Evolutionary conservation across 2,797 vertebrate genomes (phyloP), one percentile per base, ranked within the genome.

Genomic region (Brotula barbata): DNA sequence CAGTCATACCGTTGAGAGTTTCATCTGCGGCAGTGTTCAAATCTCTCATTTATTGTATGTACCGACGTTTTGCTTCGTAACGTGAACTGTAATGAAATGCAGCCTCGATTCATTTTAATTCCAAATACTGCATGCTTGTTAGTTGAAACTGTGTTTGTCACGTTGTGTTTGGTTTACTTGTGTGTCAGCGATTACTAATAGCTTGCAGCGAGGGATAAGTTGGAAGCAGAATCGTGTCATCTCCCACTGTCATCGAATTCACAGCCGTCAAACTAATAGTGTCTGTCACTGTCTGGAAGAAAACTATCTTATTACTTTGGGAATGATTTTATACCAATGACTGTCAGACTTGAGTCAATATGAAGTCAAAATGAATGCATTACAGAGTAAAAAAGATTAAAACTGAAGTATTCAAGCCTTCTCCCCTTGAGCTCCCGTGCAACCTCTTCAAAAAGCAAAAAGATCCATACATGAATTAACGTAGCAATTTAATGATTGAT

Each of bases 251-350:
- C 73, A 59, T 65, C 39, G 11, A 41, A 73, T 74, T 57, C 46
- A 42, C 53, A 63, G 56, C 50, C 64, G 59, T 78, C 68, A 75
- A 64, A 56, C 44, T 71, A 43, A 75, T 68, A 58, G 56, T 52
- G 37, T 74, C 37, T 84, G 79, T 74, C 81, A 73, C 15, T 0
- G 15, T 54, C n/a, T n/a, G 54, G 19, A 55, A 60, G 53, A 53
- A 58, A 50, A 14, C 36, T 20, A 17, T 15, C 7, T 0, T 68
- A 16, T 40, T 52, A 31, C 58, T 75, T 68, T 61, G n/a, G 22
- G 22, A 40, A 64, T 53, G 22, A 58, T 58, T 28, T 42, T 20
- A 9, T 16, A 6, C 62, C 42, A 54, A 37, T 3, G 46, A n/a
- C 36, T 63, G 48, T 62, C 62, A 69, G 49, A 15, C 53, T 68